Evolutionary conservation across 2,113 vertebrate species (phyloP).

Genomic region (Paracyprichromis sp.): DNA sequence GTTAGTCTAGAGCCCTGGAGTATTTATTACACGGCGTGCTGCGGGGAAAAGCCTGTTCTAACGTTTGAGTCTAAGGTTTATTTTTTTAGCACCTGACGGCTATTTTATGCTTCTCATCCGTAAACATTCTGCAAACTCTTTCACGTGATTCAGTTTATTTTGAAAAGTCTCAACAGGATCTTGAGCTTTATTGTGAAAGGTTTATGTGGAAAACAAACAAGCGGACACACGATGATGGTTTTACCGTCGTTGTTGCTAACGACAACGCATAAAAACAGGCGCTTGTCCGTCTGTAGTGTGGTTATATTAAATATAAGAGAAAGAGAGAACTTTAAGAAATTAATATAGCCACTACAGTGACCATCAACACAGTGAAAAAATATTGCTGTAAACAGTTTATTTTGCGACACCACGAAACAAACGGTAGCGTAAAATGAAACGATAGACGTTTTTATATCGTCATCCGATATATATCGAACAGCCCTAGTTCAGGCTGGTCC

Average conservation of each 20-base stretch:
- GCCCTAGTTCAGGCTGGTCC: background rate
- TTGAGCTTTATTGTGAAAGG: background rate
- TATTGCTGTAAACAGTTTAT: too few species aligned
- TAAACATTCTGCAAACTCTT: background rate
- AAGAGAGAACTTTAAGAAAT: background rate
- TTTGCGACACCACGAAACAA: too few species aligned
- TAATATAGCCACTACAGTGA: background rate
- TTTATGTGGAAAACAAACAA: background rate
- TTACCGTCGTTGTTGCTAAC: background rate
- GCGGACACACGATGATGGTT: background rate
- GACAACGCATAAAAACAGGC: background rate
- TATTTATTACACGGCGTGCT: too few species aligned
- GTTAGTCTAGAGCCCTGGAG: too few species aligned
- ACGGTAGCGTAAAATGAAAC: background rate
- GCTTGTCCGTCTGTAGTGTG: background rate
- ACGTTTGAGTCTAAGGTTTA: too few species aligned
- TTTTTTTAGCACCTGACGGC: accelerated
- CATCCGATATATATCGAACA: background rate
- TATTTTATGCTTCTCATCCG: background rate
- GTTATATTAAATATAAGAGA: background rate
- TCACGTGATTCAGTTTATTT: background rate
- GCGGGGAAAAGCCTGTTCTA: too few species aligned
- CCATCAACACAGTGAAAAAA: background rate
- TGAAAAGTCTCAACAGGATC: background rate
- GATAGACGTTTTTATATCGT: background rate